Percentiles rank a stretch among this genome's conserved stretches.
Evolutionary conservation across 2,797 vertebrate genomes (phyloP).

Genomic region (Sebastes diploproa): DNA sequence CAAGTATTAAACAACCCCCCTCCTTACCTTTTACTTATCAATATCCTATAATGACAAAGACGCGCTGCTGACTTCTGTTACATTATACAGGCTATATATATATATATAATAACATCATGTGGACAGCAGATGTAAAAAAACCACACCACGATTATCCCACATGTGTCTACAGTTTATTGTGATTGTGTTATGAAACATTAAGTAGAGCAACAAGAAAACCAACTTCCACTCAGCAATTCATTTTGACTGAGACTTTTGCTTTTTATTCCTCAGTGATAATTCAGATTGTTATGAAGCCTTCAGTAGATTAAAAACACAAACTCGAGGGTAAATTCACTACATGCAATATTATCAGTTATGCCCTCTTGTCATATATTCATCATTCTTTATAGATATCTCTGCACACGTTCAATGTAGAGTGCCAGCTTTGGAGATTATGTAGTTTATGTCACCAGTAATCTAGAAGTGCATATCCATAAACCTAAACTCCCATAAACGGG

Average conservation of each 20-base stretch:
- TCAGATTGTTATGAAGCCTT: neutral
- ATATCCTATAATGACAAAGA: conserved; percentile 23
- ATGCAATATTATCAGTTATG: neutral
- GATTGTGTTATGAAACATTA: neutral
- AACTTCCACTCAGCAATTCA: neutral
- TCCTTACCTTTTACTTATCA: conserved; percentile 37
- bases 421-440: neutral
- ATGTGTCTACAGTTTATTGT: neutral
- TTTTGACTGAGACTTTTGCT: neutral
- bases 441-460: neutral
- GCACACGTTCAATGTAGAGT: neutral
- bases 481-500: neutral
- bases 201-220: neutral
- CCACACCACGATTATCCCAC: neutral
- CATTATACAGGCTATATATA: neutral
- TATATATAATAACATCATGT: neutral
- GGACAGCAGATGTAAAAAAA: neutral
- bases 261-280: neutral
- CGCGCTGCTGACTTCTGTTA: neutral
- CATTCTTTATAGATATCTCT: neutral
- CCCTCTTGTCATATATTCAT: neutral
- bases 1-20: conserved; percentile 30
- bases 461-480: neutral
- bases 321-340: neutral
- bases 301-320: neutral